These are phyloP conservation scores for Apostichopus parvimensis DNA, from an alignment of 35 echinoderm and acorn worm genomes.

Conservation along the genomic window DNA sequence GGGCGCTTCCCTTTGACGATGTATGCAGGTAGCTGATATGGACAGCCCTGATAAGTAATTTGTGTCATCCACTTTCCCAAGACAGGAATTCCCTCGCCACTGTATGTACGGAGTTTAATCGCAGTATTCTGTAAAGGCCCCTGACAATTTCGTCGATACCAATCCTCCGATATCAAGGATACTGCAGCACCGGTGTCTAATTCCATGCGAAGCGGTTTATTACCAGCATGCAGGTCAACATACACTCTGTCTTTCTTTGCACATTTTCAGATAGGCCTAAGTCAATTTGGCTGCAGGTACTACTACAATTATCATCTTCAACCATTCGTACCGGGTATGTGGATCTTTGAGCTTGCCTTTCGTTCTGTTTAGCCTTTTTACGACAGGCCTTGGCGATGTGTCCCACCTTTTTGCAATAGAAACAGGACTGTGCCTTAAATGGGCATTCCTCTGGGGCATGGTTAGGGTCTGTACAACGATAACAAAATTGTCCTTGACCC, in stretches of 20 bases:
- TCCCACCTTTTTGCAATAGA: constrained; percentile 44
- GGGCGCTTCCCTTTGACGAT: constrained; percentile 4
- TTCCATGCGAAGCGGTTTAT: not conserved
- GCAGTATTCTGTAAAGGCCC: no score
- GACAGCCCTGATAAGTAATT: not conserved
- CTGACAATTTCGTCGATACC: no score
- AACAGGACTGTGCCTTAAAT: constrained; percentile 31
- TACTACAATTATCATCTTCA: no score
- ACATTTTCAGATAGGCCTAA: not conserved
- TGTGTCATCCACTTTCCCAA: not conserved
- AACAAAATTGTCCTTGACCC: not conserved
- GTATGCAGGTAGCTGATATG: not conserved
- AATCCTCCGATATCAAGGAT: no score
- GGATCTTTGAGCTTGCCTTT: not conserved
- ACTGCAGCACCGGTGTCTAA: no score
- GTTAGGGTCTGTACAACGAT: not conserved
- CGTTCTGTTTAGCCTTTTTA: constrained; percentile 11
- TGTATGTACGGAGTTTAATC: no score
- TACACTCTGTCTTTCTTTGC: not conserved
- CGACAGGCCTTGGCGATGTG: constrained; percentile 49
- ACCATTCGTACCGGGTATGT: no score
- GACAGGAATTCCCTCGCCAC: not conserved
- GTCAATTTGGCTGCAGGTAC: no score
- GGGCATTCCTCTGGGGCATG: constrained; percentile 10
- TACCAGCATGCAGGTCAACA: not conserved